These are phyloP conservation scores for Clarias laeviceps DNA, from an alignment of 2,797 vertebrate genomes.

Conservation along the genomic window DNA sequence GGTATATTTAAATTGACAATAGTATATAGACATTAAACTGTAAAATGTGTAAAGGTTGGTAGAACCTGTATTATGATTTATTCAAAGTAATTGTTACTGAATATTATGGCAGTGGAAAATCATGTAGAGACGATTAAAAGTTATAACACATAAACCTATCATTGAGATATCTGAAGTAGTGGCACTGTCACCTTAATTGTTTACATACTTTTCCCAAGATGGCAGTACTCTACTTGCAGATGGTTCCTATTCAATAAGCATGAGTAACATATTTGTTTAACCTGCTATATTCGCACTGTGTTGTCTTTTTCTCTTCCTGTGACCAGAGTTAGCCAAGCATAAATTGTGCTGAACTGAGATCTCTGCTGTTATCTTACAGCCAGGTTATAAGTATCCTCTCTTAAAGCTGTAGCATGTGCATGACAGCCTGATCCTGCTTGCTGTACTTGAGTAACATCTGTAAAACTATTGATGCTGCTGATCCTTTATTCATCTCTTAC, in stretches of 20 bases:
- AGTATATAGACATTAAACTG: background rate
- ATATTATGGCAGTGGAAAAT: background rate
- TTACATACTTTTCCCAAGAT: background rate
- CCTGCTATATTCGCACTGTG: background rate
- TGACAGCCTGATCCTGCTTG: background rate
- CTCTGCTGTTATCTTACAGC: background rate
- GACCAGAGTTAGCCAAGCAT: background rate
- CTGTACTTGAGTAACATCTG: background rate
- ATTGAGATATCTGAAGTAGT: background rate
- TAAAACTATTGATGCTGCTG: conserved; percentile 17
- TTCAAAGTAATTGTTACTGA: background rate
- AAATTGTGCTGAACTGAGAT: conserved; percentile 8
- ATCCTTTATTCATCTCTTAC: background rate
- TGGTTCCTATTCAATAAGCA: background rate
- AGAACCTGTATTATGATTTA: background rate
- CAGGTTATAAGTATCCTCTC: background rate
- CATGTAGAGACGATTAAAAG: background rate
- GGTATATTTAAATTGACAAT: background rate
- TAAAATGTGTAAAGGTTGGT: background rate
- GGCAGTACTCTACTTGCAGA: background rate
- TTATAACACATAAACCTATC: background rate
- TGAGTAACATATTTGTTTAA: background rate
- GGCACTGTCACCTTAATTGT: background rate
- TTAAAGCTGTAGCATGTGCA: background rate
- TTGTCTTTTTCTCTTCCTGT: background rate